Evolutionary conservation across 2,113 vertebrate genomes (phyloP), one percentile per base, ranked within the genome.

Genomic region (Varanus komodoensis): DNA sequence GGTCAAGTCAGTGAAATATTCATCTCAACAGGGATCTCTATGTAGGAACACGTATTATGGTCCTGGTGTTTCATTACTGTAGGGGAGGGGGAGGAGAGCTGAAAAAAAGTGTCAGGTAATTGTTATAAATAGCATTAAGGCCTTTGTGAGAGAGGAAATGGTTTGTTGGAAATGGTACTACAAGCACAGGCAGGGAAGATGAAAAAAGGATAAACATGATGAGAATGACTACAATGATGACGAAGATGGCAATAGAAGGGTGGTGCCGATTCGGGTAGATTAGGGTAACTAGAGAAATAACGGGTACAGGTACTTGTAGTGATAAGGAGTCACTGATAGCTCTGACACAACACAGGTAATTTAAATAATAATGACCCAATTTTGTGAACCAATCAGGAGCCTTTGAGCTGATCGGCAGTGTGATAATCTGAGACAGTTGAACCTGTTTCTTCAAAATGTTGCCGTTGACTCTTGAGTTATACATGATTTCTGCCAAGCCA

Each of bases 301-400:
- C 54, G 19, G 34, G 52, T 79, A 91, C 81, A 50, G 64, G 15
- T 91, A 67, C 64, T 91, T 32, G 19, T 92, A 82, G 34, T 77
- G 90, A 91, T 50, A 71, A 84, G 21, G 50, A 82, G 64, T 27
- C 74, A 79, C 79, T 87, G 81, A 71, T 86, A 87, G 80, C 75
- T 82, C 21, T 0, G 2, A 84, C 69, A 50, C 86, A 90, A 44
- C 23, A 88, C 78, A 32, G 38, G n/a, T 0, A 0, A 84, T 86
- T 91, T 52, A 83, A 91, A 71, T 86, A 84, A 34, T 75, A 81
- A 73, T 82, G 52, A 50, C 71, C 92, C 57, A 44, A 44, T 44
- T 44, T 3, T 44, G 38, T 44, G 38, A 77, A 84, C 90, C 93
- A 93, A 92, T 90, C 94, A 84, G 34, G 83, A 88, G 44, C 19